Evolutionary conservation across 2,113 vertebrate species (phyloP).

Genomic region (Indicator indicator): DNA sequence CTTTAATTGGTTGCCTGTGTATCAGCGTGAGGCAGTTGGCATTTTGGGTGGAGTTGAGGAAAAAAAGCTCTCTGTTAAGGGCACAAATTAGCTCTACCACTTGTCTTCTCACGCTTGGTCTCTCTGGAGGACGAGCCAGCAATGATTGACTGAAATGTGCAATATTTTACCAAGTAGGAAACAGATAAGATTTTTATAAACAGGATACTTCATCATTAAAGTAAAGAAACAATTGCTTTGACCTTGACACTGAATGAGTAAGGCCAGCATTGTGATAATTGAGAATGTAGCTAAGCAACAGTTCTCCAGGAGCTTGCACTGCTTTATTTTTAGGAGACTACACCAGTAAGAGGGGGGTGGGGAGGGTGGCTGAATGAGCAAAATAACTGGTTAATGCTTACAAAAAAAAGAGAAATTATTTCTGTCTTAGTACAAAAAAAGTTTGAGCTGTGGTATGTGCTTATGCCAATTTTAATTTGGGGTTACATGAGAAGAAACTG

Average conservation of each 20-base stretch:
- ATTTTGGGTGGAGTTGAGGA: background rate
- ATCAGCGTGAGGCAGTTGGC: background rate
- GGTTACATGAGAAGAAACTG: background rate
- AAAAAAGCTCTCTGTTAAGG: background rate
- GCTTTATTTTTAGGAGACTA: constrained; percentile 41
- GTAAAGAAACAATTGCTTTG: constrained; percentile 62
- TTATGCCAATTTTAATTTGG: background rate
- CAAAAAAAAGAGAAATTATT: background rate
- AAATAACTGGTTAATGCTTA: background rate
- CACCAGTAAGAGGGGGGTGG: background rate
- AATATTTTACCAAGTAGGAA: constrained; percentile 59
- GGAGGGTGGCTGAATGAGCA: background rate
- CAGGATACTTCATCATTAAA: constrained; percentile 54
- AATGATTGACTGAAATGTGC: constrained; percentile 57
- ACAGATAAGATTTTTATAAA: constrained; percentile 60
- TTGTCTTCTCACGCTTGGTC: background rate
- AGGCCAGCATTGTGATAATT: constrained; percentile 51
- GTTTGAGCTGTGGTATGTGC: background rate
- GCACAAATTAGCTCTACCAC: background rate
- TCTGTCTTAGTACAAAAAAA: background rate
- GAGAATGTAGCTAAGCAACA: constrained; percentile 65
- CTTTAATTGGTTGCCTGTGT: background rate
- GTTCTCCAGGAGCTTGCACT: constrained; percentile 32
- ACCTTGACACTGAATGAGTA: constrained; percentile 53
- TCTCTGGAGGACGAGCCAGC: background rate